Evolutionary conservation across 2,888 invertebrate genomes (phyloP).

Genomic region (Punctoribates punctum): DNA sequence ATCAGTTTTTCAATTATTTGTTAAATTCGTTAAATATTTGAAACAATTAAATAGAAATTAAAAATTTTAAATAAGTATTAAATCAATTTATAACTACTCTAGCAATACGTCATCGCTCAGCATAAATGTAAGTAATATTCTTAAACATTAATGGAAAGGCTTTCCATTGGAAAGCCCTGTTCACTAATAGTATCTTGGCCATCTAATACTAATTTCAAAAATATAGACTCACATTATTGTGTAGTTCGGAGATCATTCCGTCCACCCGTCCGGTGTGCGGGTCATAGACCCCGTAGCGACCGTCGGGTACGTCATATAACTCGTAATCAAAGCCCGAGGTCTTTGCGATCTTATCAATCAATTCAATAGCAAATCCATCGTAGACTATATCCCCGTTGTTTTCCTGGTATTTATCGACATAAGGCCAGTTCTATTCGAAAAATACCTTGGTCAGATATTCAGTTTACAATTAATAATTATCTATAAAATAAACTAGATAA

Average conservation of each 20-base stretch:
- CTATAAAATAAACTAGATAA: neutral
- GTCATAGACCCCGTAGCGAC: neutral
- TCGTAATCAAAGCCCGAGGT: slow-evolving; percentile 7
- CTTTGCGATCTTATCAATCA: neutral
- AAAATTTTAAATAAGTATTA: too few species aligned
- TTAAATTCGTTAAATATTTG: too few species aligned
- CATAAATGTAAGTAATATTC: too few species aligned
- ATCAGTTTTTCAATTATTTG: too few species aligned
- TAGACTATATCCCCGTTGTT: neutral
- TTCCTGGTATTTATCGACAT: neutral
- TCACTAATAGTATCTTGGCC: too few species aligned
- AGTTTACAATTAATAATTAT: neutral
- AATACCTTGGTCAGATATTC: neutral
- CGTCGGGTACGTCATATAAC: neutral
- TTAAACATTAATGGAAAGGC: too few species aligned
- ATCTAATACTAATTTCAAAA: neutral
- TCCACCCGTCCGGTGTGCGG: neutral
- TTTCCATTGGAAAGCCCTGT: too few species aligned
- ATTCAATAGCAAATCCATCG: slow-evolving; percentile 5
- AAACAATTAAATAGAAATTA: too few species aligned
- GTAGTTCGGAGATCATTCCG: slow-evolving; percentile 31
- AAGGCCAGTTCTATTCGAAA: slow-evolving; percentile 15
- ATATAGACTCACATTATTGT: slow-evolving; percentile 12
- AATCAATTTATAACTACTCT: too few species aligned
- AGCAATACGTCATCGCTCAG: too few species aligned